Evolutionary conservation across 1,140 invertebrate species (phyloP).

Genomic region (Lethrus apterus): DNA sequence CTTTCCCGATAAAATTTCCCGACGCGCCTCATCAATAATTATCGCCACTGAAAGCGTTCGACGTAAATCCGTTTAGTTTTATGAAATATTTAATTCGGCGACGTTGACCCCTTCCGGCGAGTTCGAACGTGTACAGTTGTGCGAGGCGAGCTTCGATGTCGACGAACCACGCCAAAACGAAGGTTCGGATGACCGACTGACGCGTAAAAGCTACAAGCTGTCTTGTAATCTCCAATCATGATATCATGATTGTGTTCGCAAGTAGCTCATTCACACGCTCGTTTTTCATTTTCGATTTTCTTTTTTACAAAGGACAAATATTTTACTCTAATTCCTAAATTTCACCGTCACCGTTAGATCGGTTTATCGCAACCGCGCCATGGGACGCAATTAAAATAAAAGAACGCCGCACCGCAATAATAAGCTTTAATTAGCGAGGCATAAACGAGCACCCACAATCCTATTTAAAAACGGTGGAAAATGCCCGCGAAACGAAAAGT

Average conservation of each 20-base stretch:
- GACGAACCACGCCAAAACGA: no score
- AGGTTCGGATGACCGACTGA: conserved; percentile 3
- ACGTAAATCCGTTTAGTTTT: neutral
- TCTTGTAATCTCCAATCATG: conserved; percentile 10
- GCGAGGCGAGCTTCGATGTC: no score
- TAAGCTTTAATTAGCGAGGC: conserved; percentile 11
- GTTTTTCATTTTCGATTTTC: no score
- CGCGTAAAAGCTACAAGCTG: conserved; percentile 1
- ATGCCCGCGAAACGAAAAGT: conserved; percentile 7
- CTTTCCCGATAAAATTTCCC: no score
- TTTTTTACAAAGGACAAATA: no score
- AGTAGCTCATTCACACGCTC: conserved; percentile 8
- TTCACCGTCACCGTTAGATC: no score
- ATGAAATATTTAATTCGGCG: conserved; percentile 13
- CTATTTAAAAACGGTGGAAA: conserved; percentile 7
- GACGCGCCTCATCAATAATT: conserved; percentile 8
- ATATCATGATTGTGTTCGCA: conserved; percentile 13
- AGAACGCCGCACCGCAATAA: conserved; percentile 6
- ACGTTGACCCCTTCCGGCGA: no score
- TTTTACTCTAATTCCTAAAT: no score
- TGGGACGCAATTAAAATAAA: conserved; percentile 7
- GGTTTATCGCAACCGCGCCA: no score
- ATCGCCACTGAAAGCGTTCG: conserved; percentile 1
- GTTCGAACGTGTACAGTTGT: no score
- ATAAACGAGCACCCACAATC: conserved; percentile 1